Percentiles rank a stretch among this genome's conserved stretches.
These are phyloP conservation scores for Pangasius krempfi DNA, from an alignment of 2,797 vertebrate genomes.

Conservation along the genomic window DNA sequence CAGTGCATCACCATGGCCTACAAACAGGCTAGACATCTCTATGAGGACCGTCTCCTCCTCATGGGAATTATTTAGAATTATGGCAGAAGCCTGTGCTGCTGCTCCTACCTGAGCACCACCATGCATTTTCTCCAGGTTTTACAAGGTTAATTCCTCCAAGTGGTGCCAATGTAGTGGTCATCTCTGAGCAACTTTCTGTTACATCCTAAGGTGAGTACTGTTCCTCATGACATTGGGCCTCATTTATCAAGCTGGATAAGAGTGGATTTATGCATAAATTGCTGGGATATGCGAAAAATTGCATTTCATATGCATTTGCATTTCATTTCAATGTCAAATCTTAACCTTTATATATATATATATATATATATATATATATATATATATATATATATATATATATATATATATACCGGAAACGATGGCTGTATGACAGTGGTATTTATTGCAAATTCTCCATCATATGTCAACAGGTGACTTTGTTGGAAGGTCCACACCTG, in stretches of 20 bases:
- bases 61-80: constrained; percentile 34
- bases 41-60: constrained; percentile 1
- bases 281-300: no score
- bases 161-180: background rate
- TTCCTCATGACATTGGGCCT: constrained; percentile 1
- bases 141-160: constrained; percentile 15
- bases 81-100: background rate
- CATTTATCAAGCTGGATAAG: background rate
- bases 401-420: background rate
- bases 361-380: no score
- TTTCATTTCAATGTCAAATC: no score
- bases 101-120: constrained; percentile 9
- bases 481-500: constrained; percentile 22
- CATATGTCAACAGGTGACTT: constrained; percentile 26
- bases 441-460: constrained; percentile 19
- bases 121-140: constrained; percentile 24
- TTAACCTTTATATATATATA: no score
- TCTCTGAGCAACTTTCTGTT: background rate
- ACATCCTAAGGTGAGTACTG: background rate
- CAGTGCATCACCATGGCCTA: constrained; percentile 34
- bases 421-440: background rate
- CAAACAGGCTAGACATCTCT: constrained; percentile 20
- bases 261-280: background rate
- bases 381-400: no score
- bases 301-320: no score